Evolutionary conservation across 2,797 vertebrate species (phyloP).

Genomic region (Hozukius guyotensis): DNA sequence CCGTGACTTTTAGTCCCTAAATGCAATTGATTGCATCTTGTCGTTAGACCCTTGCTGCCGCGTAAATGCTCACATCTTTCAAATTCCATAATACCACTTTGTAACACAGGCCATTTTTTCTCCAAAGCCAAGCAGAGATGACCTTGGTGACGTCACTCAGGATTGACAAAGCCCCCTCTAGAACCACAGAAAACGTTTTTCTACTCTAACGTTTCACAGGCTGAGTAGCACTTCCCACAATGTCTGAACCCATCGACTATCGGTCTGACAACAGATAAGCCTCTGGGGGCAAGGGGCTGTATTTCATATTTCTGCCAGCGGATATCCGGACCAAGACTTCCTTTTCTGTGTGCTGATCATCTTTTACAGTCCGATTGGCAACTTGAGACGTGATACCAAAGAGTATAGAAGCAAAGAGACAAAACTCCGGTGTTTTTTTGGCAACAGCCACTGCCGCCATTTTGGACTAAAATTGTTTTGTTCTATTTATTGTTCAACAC

Average conservation of each 20-base stretch:
- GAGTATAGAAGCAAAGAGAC: neutral
- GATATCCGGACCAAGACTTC: too few species aligned
- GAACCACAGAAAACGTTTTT: neutral
- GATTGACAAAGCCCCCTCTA: neutral
- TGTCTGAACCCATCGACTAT: neutral
- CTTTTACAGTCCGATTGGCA: too few species aligned
- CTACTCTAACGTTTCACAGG: neutral
- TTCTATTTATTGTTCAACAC: neutral
- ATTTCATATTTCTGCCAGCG: too few species aligned
- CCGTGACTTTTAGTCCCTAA: constrained; percentile 19
- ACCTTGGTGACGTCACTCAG: neutral
- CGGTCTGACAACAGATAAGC: too few species aligned
- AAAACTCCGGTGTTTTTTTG: neutral
- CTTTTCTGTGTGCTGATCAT: too few species aligned
- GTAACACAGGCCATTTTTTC: neutral
- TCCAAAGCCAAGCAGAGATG: neutral
- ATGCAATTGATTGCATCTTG: constrained; percentile 31
- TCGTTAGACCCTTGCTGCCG: constrained; percentile 1
- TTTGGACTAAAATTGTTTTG: neutral
- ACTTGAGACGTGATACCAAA: neutral
- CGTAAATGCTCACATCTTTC: constrained; percentile 12
- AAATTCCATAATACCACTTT: neutral
- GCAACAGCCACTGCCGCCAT: too few species aligned
- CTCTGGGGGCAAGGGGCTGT: too few species aligned
- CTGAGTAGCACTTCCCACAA: neutral